These are phyloP conservation scores for Gasterosteus nipponicus DNA, from an alignment of 2,113 vertebrate species.

Conservation along the genomic window DNA sequence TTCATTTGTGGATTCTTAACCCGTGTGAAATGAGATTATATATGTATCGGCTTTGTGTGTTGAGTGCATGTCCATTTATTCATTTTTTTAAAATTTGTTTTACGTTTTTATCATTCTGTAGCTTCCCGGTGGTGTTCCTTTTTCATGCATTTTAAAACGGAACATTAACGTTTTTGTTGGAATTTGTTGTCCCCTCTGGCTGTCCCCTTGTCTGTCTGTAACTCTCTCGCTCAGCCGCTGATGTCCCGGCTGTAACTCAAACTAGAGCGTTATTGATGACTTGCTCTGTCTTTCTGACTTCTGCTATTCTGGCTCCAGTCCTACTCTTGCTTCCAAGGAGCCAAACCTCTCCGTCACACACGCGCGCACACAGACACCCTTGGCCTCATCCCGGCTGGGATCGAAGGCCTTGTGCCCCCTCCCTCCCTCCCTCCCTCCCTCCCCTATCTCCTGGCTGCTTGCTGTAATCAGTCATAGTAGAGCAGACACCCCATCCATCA, in stretches of 20 bases:
- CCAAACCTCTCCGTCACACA: constrained; percentile 11
- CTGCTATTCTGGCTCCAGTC: constrained; percentile 50
- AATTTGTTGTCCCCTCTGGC: background rate
- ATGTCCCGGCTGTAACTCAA: constrained; percentile 40
- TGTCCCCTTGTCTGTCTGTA: background rate
- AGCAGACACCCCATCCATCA: constrained; percentile 70
- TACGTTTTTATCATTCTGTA: background rate
- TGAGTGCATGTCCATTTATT: no score
- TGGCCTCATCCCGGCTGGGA: constrained; percentile 51
- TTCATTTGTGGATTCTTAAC: no score
- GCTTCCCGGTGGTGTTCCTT: background rate
- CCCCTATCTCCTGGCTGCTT: constrained; percentile 54
- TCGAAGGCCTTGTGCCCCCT: constrained; percentile 34
- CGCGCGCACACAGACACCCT: constrained; percentile 4
- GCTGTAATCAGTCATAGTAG: constrained; percentile 72
- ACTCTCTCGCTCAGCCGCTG: background rate
- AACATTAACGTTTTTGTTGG: background rate
- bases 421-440: background rate
- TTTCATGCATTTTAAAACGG: no score
- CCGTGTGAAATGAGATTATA: background rate
- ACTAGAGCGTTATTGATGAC: constrained; percentile 71
- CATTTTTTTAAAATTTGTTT: no score
- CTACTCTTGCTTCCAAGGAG: constrained; percentile 21
- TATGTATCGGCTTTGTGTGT: no score
- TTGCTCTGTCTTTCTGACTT: constrained; percentile 59